These are phyloP conservation scores for Rallus limicola DNA, from an alignment of 2,113 vertebrate genomes.

Conservation along the genomic window DNA sequence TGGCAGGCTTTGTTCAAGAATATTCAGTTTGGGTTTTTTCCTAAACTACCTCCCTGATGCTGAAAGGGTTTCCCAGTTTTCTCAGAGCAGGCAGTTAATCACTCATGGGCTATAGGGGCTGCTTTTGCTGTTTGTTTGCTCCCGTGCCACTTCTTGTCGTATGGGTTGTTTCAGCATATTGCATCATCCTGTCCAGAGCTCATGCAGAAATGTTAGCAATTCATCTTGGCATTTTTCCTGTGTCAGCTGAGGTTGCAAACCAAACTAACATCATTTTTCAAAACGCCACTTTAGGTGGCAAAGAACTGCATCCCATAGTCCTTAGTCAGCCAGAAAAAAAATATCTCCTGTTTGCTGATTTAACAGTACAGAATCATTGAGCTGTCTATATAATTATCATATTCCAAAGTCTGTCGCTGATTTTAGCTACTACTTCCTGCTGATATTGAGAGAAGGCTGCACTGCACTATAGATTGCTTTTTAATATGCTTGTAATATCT, in stretches of 20 bases:
- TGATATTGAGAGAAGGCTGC: background rate
- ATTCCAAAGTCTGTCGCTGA: background rate
- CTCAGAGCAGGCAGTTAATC: background rate
- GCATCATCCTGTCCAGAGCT: slow-evolving; percentile 27
- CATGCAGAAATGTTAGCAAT: slow-evolving; percentile 54
- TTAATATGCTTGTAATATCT: background rate
- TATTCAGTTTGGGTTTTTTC: background rate
- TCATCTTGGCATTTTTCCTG: slow-evolving; percentile 13
- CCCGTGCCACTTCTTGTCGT: background rate
- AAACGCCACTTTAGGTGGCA: slow-evolving; percentile 43
- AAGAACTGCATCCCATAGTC: slow-evolving; percentile 9
- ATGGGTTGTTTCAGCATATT: background rate
- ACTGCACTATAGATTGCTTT: background rate
- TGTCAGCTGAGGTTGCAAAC: slow-evolving; percentile 36
- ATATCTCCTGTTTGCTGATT: background rate
- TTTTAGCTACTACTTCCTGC: background rate
- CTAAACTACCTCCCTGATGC: background rate
- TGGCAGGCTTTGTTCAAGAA: background rate
- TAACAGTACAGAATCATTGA: background rate
- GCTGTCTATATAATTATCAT: background rate
- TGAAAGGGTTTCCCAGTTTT: background rate
- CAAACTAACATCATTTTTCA: slow-evolving; percentile 50
- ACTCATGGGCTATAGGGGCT: background rate
- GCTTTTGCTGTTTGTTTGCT: background rate
- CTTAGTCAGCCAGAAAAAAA: background rate